Base-by-base conservation (phyloP, 2,113 vertebrate genomes). In the Hyperoodon ampullatus region DNA sequence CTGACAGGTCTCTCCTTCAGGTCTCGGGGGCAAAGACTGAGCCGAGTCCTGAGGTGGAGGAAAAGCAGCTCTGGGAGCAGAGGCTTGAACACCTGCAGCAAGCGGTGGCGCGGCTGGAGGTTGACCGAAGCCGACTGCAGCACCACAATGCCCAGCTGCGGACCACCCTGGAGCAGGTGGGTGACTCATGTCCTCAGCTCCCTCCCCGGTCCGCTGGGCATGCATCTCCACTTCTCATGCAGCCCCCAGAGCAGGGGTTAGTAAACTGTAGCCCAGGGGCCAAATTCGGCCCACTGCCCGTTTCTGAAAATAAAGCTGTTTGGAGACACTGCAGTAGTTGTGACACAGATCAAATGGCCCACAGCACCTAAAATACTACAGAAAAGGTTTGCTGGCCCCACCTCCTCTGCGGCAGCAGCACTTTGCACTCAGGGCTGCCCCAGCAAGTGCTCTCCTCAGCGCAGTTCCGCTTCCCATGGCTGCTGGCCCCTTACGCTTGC, bases 91-190 rank as follows among this genome's bases (percentile, higher is more conserved):
- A 70, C 77, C 95, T 99, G 14, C 98, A 98, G 71, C 94, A 2
- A 93, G 97, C 93, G 0, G 96, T 99, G 42, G 98, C 98, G 0
- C 94, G 61, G 84, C 78, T 99, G 88, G 98, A 99, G 93, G 92
- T 97, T 65, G 99, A 99, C 84, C 98, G 97, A 35, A 42, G 60
- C 26, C 89, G 95, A 47, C 95, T 99, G 55, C 96, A 98, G 86
- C 87, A 44, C 47, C 97, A 97, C 85, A 99, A 98, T 6, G 9
- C 71, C 63, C 98, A 98, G 85, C 98, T 99, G 61, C 98, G 95
- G 92, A 90, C 30, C 68, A 96, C 98, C n/a, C 95, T 99, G 1
- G 97, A 98, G 83, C 97, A 98, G 98, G 99, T 98, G 80, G 95
- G 95, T 3, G 10, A 2, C 58, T 6, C n/a, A 47, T 13, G 5